Evolutionary conservation across 1,140 invertebrate species (phyloP).

Genomic region (Aradophagus sp.): DNA sequence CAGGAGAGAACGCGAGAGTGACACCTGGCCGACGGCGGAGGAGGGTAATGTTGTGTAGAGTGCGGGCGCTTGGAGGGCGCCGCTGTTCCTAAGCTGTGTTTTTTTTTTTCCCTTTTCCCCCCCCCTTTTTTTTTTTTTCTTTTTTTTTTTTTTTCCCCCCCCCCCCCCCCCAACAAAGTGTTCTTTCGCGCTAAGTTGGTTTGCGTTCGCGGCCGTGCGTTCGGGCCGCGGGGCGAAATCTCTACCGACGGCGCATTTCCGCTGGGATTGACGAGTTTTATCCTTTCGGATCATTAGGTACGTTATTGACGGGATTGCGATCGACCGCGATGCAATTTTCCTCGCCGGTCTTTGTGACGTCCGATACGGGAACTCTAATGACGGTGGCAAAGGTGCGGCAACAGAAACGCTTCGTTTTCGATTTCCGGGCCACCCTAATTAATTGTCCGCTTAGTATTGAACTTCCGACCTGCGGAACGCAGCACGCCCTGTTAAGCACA

Average conservation of each 20-base stretch:
- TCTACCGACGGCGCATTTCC: slow-evolving; percentile 33
- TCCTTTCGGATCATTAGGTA: slow-evolving; percentile 49
- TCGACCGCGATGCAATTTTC: slow-evolving; percentile 56
- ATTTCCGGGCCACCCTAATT: slow-evolving; percentile 59
- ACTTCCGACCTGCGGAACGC: slow-evolving; percentile 57
- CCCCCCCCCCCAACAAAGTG: no score
- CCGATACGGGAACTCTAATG: slow-evolving; percentile 57
- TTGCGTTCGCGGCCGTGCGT: no score
- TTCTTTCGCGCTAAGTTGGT: no score
- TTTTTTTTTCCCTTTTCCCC: no score
- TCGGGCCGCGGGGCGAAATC: no score
- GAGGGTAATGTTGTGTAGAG: no score
- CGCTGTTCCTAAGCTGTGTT: no score
- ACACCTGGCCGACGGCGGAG: no score
- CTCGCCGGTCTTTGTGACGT: slow-evolving; percentile 53
- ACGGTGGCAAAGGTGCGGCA: slow-evolving; percentile 48
- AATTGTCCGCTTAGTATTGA: slow-evolving; percentile 57
- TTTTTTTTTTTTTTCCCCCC: no score
- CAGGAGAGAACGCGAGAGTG: no score
- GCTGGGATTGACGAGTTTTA: slow-evolving; percentile 40
- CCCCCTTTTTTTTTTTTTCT: no score
- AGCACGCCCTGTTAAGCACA: slow-evolving; percentile 56
- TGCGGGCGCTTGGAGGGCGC: no score
- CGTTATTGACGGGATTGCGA: slow-evolving; percentile 57
- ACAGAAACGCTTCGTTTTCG: slow-evolving; percentile 56